Conservation (phyloP, 2,113 vertebrate species). For the Cyprinodon tularosa region DNA sequence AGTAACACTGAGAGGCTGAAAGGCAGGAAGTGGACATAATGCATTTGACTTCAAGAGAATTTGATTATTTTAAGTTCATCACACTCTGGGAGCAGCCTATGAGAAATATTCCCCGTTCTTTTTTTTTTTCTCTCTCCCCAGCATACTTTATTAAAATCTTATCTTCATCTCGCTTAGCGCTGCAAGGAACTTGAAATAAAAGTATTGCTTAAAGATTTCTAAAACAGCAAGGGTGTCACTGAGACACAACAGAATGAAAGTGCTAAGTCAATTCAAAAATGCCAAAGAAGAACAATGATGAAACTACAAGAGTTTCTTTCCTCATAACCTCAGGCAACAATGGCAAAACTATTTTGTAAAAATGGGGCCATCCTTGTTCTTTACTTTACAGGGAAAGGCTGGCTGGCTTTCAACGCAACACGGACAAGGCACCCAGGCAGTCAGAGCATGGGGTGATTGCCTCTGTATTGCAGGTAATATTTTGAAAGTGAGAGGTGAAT, state of each 20-base stretch:
- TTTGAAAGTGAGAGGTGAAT: conserved; percentile 48
- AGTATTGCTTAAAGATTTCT: conserved; percentile 47
- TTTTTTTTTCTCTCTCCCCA: not conserved
- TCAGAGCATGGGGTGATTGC: conserved; percentile 48
- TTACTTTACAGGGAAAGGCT: conserved; percentile 30
- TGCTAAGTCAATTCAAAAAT: conserved; percentile 53
- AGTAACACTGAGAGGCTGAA: not conserved
- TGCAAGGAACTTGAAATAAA: conserved; percentile 49
- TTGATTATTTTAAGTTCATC: conserved; percentile 51
- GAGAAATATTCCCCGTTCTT: conserved; percentile 45
- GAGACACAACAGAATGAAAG: conserved; percentile 28
- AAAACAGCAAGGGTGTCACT: not conserved
- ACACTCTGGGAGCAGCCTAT: conserved; percentile 40
- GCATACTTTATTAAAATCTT: conserved; percentile 56
- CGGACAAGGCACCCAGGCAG: conserved; percentile 38
- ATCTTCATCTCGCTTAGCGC: conserved; percentile 51
- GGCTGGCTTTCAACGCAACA: conserved; percentile 31
- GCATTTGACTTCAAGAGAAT: conserved; percentile 33
- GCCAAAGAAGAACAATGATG: conserved; percentile 56
- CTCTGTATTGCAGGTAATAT: conserved; percentile 53
- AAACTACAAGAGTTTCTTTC: conserved; percentile 44
- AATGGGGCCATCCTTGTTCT: conserved; percentile 34
- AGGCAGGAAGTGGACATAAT: conserved; percentile 15
- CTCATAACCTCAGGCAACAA: conserved; percentile 46
- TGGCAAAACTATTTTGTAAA: conserved; percentile 30